Evolutionary conservation across 2,888 invertebrate genomes (phyloP).

Genomic region (Chrysopilus asiliformis): DNA sequence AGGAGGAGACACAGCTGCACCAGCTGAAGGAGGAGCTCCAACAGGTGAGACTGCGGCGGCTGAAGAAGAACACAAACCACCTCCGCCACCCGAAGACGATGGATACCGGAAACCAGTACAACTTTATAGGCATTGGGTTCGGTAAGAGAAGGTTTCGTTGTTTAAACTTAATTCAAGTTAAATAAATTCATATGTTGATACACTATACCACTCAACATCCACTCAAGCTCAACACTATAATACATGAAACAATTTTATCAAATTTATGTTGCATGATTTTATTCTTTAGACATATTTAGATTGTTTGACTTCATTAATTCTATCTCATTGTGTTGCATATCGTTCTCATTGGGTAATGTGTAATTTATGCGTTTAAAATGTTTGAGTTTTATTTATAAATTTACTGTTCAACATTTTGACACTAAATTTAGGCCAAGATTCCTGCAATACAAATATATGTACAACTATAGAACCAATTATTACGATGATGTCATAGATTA

Average conservation of each 20-base stretch:
- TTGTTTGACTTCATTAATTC: background rate
- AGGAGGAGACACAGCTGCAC: constrained; percentile 18
- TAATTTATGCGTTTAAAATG: background rate
- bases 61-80: constrained; percentile 38
- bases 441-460: constrained; percentile 68
- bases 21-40: constrained; percentile 17
- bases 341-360: background rate
- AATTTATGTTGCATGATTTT: too few species aligned
- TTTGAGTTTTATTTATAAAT: constrained; percentile 5
- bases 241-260: too few species aligned
- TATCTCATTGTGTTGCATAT: background rate
- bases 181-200: too few species aligned
- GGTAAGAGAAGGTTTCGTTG: too few species aligned
- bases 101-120: constrained; percentile 53
- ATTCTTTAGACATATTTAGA: too few species aligned
- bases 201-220: too few species aligned
- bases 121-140: constrained; percentile 67
- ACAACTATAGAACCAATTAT: constrained; percentile 74
- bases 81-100: constrained; percentile 38
- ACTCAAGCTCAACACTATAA: too few species aligned
- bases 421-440: constrained; percentile 56
- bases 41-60: constrained; percentile 32
- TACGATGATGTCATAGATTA: constrained; percentile 76
- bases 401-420: too few species aligned
- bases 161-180: too few species aligned